Evolutionary conservation across 2,888 invertebrate species (phyloP).

Genomic region (Protonemura montana): DNA sequence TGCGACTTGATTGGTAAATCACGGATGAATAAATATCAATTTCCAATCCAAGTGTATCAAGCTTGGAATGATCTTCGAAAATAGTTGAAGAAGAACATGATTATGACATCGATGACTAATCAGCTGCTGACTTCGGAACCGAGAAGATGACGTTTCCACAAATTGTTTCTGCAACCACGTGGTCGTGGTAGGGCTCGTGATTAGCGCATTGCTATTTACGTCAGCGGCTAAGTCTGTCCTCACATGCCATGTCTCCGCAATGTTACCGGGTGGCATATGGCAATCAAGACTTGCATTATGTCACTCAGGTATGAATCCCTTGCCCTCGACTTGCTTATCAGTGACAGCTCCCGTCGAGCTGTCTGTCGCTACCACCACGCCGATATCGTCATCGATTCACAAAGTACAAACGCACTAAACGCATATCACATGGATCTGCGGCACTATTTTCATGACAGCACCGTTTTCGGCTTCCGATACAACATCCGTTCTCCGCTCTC

Average conservation of each 20-base stretch:
- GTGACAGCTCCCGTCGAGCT: not conserved
- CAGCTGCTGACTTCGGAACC: no score
- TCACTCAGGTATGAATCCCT: not conserved
- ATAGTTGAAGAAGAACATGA: not conserved
- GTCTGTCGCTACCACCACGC: not conserved
- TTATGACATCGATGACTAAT: no score
- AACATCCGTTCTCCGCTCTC: constrained; percentile 22
- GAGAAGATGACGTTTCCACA: no score
- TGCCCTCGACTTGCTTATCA: not conserved
- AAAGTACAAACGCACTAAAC: not conserved
- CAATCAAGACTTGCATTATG: not conserved
- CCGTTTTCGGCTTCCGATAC: not conserved
- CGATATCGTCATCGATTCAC: no score
- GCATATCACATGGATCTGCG: not conserved
- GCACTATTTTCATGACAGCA: not conserved
- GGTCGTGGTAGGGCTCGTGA: not conserved
- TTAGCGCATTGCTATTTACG: not conserved
- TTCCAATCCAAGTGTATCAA: not conserved
- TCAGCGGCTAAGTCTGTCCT: not conserved
- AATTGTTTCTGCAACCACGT: no score
- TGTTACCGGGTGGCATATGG: not conserved
- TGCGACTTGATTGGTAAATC: constrained; percentile 3
- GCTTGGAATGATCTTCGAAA: not conserved
- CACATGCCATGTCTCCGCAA: not conserved
- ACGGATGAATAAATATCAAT: constrained; percentile 14